A percentile compares a stretch with the other conserved stretches of the same genome.
Evolutionary conservation across 2,113 vertebrate species (phyloP).

Genomic region (Mixornis gularis): DNA sequence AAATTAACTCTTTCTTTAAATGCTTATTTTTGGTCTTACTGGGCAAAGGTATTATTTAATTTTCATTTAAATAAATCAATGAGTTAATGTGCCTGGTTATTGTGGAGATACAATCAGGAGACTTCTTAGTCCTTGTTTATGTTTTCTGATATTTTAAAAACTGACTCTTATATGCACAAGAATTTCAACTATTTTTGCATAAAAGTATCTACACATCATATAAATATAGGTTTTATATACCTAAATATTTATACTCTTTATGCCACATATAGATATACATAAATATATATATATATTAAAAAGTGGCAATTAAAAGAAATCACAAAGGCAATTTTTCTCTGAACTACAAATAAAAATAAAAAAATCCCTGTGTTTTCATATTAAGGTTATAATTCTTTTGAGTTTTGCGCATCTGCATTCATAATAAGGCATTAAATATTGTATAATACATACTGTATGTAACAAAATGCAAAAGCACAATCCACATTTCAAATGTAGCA

Average conservation of each 20-base stretch:
- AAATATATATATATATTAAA: background rate
- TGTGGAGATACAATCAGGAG: background rate
- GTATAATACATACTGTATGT: background rate
- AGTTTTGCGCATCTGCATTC: background rate
- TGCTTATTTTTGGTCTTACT: background rate
- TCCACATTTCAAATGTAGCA: constrained; percentile 6
- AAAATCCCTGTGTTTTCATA: background rate
- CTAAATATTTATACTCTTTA: background rate
- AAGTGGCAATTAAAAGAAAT: background rate
- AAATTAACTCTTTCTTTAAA: background rate
- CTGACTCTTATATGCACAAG: background rate
- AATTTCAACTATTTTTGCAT: background rate
- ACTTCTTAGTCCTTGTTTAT: background rate
- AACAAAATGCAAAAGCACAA: background rate
- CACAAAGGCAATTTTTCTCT: background rate
- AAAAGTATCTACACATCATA: background rate
- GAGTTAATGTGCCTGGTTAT: background rate
- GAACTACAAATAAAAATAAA: background rate
- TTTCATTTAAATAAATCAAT: constrained; percentile 2
- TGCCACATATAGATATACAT: background rate
- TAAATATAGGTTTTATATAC: background rate
- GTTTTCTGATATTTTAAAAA: background rate
- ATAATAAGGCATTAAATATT: constrained; percentile 36
- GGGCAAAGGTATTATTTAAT: background rate
- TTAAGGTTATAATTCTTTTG: background rate